Conservation (phyloP, 2,113 vertebrate genomes). For the Tonatia bakeri region DNA sequence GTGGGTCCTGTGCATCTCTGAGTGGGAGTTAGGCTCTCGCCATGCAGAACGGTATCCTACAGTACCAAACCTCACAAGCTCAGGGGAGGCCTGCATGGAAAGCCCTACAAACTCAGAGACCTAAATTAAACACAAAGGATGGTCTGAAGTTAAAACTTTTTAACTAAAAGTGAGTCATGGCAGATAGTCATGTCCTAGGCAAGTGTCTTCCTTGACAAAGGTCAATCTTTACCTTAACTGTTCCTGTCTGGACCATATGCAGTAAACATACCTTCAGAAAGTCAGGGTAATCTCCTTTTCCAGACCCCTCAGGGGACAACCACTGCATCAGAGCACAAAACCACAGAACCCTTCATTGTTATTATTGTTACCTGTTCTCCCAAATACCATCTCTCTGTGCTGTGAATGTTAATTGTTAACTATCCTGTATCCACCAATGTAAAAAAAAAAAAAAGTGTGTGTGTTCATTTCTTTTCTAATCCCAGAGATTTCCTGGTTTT, state of each 20-base stretch:
- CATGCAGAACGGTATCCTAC: too few relatives aligned
- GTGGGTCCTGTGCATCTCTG: too few relatives aligned
- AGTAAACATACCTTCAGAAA: neutral
- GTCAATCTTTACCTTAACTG: neutral
- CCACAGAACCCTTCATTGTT: neutral
- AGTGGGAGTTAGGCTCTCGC: too few relatives aligned
- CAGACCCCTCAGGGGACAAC: neutral
- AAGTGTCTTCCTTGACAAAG: neutral
- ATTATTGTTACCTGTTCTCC: neutral
- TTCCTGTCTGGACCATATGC: neutral
- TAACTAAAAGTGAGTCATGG: neutral
- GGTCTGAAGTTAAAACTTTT: neutral
- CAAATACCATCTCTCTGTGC: too few relatives aligned
- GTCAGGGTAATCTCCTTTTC: neutral
- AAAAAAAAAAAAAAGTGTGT: neutral
- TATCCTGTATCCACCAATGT: too few relatives aligned
- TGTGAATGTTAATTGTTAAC: too few relatives aligned
- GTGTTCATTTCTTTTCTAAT: neutral
- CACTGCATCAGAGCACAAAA: neutral
- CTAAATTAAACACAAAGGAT: neutral
- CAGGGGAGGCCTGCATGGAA: neutral
- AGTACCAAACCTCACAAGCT: neutral
- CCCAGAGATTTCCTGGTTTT: neutral
- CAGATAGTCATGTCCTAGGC: neutral
- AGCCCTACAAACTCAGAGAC: neutral